Conservation (phyloP, 2,888 invertebrate species). For the Tineola bisselliella region DNA sequence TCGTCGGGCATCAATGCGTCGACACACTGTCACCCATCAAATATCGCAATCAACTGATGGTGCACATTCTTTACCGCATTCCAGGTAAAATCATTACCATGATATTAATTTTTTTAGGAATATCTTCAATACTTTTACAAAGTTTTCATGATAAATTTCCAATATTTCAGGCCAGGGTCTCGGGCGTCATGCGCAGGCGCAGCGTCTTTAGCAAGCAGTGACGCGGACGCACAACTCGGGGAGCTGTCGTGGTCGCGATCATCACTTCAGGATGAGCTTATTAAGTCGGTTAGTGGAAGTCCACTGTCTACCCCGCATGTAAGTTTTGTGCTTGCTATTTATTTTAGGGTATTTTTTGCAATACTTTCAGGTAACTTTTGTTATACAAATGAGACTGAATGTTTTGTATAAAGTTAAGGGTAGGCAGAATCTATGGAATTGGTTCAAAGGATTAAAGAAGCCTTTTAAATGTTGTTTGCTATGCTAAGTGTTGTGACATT, state of each 20-base stretch:
- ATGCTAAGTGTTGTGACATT: too few relatives aligned
- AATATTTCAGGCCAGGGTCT: constrained; percentile 47
- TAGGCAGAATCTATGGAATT: too few relatives aligned
- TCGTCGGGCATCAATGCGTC: constrained; percentile 73
- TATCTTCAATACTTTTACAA: too few relatives aligned
- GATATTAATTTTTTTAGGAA: too few relatives aligned
- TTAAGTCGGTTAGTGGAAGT: constrained; percentile 71
- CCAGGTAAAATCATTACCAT: constrained; percentile 3
- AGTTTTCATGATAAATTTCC: too few relatives aligned
- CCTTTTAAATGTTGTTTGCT: too few relatives aligned
- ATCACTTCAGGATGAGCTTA: constrained; percentile 74
- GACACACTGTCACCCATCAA: constrained; percentile 75
- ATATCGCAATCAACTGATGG: constrained; percentile 54
- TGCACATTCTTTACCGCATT: constrained; percentile 30
- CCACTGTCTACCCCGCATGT: constrained; percentile 52
- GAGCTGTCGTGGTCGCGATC: constrained; percentile 72
- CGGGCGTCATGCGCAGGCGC: constrained; percentile 71
- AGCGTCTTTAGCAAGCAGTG: constrained; percentile 64
- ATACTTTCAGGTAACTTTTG: background rate
- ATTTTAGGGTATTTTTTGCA: background rate
- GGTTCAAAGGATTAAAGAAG: too few relatives aligned
- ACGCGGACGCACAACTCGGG: constrained; percentile 55
- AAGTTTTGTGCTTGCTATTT: constrained; percentile 31
- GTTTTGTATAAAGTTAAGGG: too few relatives aligned
- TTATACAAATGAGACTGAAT: background rate